These are phyloP conservation scores for Hepsetus odoe DNA, from an alignment of 2,113 vertebrate species.

Conservation along the genomic window DNA sequence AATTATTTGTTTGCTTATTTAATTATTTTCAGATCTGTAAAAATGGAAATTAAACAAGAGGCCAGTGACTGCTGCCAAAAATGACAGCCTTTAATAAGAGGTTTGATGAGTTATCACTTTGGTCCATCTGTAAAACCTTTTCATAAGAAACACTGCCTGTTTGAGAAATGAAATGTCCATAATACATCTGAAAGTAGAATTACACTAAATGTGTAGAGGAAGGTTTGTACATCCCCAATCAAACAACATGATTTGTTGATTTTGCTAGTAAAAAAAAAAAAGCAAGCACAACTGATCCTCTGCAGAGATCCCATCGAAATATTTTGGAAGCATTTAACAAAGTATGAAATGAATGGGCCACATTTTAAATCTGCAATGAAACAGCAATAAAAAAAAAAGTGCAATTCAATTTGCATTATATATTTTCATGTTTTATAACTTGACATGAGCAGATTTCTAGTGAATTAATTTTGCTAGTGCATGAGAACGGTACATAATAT, in stretches of 20 bases:
- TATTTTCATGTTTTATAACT: no score
- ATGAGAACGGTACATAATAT: neutral
- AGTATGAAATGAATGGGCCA: neutral
- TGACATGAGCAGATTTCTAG: neutral
- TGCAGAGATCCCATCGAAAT: no score
- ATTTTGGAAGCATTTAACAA: no score
- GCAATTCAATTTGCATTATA: no score
- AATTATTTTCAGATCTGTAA: slow-evolving; percentile 80
- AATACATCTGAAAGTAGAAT: no score
- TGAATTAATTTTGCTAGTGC: neutral
- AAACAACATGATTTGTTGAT: no score
- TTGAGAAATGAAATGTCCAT: no score
- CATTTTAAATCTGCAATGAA: neutral
- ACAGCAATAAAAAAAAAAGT: neutral
- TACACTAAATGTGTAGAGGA: no score
- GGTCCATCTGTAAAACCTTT: neutral
- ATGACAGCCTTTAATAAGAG: slow-evolving; percentile 3
- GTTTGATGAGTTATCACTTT: neutral
- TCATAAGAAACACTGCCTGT: neutral
- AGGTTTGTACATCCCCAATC: no score
- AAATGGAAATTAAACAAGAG: slow-evolving; percentile 62
- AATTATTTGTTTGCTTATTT: slow-evolving; percentile 84
- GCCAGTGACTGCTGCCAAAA: slow-evolving; percentile 62
- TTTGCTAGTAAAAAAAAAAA: no score
- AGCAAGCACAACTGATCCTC: no score